Conservation (phyloP, 2,113 vertebrate species). For the Neogobius melanostomus region DNA sequence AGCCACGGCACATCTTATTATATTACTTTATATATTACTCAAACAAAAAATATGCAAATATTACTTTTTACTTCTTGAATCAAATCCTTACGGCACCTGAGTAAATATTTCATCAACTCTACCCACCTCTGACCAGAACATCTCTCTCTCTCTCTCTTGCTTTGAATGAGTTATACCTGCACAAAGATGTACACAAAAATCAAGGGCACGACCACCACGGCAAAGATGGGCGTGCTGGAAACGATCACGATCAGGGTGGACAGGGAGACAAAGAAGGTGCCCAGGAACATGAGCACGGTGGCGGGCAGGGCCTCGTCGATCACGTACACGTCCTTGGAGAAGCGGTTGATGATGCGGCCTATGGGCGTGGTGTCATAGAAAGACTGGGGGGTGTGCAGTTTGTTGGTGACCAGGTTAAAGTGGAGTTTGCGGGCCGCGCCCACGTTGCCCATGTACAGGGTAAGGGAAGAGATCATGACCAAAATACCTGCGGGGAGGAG, state of each 20-base stretch:
- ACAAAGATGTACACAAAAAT: slow-evolving; percentile 84
- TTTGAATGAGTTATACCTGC: slow-evolving; percentile 79
- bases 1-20: too few relatives aligned
- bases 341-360: slow-evolving; percentile 94
- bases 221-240: slow-evolving; percentile 86
- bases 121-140: too few relatives aligned
- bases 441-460: slow-evolving; percentile 85
- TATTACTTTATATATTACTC: too few relatives aligned
- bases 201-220: slow-evolving; percentile 83
- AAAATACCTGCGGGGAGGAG: slow-evolving; percentile 78
- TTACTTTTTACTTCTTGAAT: too few relatives aligned
- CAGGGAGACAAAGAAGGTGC: slow-evolving; percentile 80
- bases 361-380: slow-evolving; percentile 95
- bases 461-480: slow-evolving; percentile 85
- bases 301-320: slow-evolving; percentile 88
- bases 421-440: slow-evolving; percentile 84
- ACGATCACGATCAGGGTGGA: slow-evolving; percentile 89
- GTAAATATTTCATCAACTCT: too few relatives aligned
- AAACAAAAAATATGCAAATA: too few relatives aligned
- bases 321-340: slow-evolving; percentile 93
- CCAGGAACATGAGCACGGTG: slow-evolving; percentile 87
- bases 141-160: not conserved
- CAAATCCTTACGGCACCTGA: too few relatives aligned
- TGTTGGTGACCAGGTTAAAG: slow-evolving; percentile 84
- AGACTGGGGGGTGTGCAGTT: slow-evolving; percentile 88